These are phyloP conservation scores for Eriocheir sinensis DNA, from an alignment of 1,140 invertebrate species.

Conservation along the genomic window DNA sequence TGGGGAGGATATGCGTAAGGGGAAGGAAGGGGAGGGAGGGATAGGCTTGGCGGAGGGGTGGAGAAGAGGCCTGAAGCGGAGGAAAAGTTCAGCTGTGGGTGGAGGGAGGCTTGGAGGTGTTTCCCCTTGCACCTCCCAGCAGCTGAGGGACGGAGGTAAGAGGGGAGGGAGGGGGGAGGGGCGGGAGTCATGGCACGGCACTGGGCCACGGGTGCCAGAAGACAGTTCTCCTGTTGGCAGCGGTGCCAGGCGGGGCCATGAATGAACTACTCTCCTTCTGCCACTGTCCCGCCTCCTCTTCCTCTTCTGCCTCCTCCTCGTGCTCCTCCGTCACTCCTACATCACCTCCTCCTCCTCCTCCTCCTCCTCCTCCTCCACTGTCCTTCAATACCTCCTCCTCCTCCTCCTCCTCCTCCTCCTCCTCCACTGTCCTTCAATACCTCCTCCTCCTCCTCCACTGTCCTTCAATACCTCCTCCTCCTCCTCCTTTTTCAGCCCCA, in stretches of 20 bases:
- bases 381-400: too few species aligned
- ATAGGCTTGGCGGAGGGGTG: neutral
- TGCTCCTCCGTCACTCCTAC: neutral
- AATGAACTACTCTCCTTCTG: conserved; percentile 59
- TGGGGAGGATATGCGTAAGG: neutral
- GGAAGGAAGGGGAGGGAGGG: neutral
- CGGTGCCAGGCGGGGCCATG: conserved; percentile 55
- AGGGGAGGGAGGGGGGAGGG: neutral
- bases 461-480: neutral
- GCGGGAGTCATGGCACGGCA: neutral
- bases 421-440: too few species aligned
- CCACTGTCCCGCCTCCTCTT: conserved; percentile 39
- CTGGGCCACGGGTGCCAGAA: conserved; percentile 9
- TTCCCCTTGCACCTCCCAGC: neutral
- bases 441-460: neutral
- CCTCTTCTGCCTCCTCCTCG: neutral
- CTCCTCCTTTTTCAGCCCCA: neutral
- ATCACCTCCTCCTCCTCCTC: neutral
- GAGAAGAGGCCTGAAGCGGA: neutral
- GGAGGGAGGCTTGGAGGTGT: neutral
- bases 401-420: neutral
- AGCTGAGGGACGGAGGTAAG: neutral
- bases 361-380: too few species aligned
- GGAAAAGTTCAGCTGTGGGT: neutral
- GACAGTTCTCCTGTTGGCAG: conserved; percentile 54